Evolutionary conservation across 2,797 vertebrate genomes (phyloP).

Genomic region (Oophaga sylvatica): DNA sequence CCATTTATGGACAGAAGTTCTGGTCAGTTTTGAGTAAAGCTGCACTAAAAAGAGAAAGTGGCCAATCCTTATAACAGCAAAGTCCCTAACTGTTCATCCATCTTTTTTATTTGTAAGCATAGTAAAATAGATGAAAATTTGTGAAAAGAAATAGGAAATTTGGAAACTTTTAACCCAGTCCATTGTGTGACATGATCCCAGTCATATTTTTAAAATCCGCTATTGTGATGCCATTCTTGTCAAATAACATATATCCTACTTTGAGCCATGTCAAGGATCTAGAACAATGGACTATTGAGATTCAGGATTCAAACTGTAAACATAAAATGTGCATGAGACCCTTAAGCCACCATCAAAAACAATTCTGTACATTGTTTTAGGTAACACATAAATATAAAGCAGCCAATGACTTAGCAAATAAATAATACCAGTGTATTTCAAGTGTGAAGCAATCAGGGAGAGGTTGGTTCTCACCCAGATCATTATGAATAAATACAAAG

Average conservation of each 20-base stretch:
- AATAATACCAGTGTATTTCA: background rate
- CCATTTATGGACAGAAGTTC: too few relatives aligned
- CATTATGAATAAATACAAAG: conserved; percentile 27
- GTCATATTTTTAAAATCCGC: background rate
- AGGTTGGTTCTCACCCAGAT: conserved; percentile 1
- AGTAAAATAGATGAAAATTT: background rate
- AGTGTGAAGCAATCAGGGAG: background rate
- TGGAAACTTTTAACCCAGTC: background rate
- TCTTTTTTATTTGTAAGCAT: background rate
- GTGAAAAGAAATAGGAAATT: background rate
- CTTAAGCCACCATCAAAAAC: background rate
- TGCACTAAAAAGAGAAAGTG: too few relatives aligned
- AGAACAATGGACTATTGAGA: background rate
- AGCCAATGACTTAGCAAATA: background rate
- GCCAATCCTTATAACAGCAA: background rate
- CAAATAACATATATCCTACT: background rate
- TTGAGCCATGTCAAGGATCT: background rate
- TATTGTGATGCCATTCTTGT: background rate
- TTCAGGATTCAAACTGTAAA: background rate
- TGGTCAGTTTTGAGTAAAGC: too few relatives aligned
- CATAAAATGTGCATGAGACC: background rate
- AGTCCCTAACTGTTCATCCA: background rate
- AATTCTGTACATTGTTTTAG: background rate
- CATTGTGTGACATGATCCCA: background rate
- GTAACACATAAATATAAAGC: background rate